phyloP scores from a whole-genome alignment of 2,888 invertebrate genomes.

The Aspidiotus rigidus region DNA sequence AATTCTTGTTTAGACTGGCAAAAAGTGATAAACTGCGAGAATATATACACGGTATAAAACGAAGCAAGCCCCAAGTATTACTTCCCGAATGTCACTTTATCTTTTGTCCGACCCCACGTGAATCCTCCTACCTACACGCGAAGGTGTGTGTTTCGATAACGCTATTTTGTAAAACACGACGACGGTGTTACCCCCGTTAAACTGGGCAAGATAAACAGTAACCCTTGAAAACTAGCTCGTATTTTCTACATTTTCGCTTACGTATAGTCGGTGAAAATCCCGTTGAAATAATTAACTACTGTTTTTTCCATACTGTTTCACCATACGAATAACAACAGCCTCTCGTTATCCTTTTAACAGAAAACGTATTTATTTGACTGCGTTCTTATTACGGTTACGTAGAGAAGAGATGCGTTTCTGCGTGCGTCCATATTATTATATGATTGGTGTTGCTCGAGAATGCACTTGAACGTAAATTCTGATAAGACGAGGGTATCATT shows the following conservation, averaged over 20 bases:
- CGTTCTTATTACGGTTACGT: background rate
- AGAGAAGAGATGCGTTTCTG: too few relatives aligned
- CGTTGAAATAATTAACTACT: slow-evolving; percentile 29
- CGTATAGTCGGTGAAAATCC: slow-evolving; percentile 9
- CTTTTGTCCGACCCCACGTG: slow-evolving; percentile 21
- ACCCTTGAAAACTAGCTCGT: slow-evolving; percentile 31
- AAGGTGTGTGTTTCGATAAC: slow-evolving; percentile 31
- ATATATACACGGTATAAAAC: slow-evolving; percentile 18
- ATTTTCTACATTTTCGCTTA: slow-evolving; percentile 14
- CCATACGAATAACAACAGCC: background rate
- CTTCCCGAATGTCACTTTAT: slow-evolving; percentile 33
- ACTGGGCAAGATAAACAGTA: slow-evolving; percentile 26
- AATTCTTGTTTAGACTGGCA: slow-evolving; percentile 38
- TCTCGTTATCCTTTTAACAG: slow-evolving; percentile 2
- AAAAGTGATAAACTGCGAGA: slow-evolving; percentile 37
- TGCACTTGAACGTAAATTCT: too few relatives aligned
- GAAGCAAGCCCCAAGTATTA: slow-evolving; percentile 16
- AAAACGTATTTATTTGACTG: background rate
- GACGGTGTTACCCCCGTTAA: slow-evolving; percentile 12
- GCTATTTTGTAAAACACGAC: slow-evolving; percentile 24
- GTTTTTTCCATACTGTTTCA: background rate
- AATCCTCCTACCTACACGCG: background rate
- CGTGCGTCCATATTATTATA: too few relatives aligned
- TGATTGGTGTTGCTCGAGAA: too few relatives aligned
- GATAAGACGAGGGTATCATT: too few relatives aligned